Percentiles rank a stretch among this genome's conserved stretches.
Evolutionary conservation across 2,888 invertebrate genomes (phyloP).

Genomic region (Lithophane semibrunnea): DNA sequence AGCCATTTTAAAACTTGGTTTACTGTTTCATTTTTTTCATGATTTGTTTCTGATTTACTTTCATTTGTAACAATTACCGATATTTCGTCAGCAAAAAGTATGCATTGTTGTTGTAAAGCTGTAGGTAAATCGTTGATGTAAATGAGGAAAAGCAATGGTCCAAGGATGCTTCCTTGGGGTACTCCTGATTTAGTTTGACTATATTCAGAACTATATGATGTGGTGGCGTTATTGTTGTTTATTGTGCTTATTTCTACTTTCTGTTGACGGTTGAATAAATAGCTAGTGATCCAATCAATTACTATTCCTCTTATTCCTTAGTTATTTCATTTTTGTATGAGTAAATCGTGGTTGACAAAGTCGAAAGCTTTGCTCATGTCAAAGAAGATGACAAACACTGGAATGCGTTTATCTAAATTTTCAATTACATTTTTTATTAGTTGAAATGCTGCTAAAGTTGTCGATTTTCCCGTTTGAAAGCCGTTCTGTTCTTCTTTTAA

Average conservation of each 20-base stretch:
- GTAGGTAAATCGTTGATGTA: too few relatives aligned
- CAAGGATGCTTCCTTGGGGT: too few relatives aligned
- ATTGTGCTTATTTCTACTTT: background rate
- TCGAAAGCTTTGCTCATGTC: background rate
- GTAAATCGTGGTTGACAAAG: background rate
- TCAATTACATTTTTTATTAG: background rate
- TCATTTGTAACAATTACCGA: too few relatives aligned
- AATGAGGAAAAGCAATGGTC: too few relatives aligned
- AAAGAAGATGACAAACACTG: background rate
- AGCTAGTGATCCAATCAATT: background rate
- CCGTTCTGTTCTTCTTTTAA: too few relatives aligned
- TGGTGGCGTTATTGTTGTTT: background rate
- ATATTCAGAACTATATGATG: background rate
- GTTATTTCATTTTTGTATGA: background rate
- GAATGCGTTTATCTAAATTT: background rate
- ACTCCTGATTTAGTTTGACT: too few relatives aligned
- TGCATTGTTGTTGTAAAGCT: too few relatives aligned
- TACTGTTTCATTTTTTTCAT: too few relatives aligned
- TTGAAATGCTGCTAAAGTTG: background rate
- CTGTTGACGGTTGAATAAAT: background rate
- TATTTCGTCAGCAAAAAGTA: too few relatives aligned
- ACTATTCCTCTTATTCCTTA: background rate
- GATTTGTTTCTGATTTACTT: too few relatives aligned
- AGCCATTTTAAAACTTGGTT: too few relatives aligned
- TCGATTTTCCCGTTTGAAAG: background rate